These are phyloP conservation scores for Noturus placidus DNA, from an alignment of 2,113 vertebrate species.

Conservation along the genomic window DNA sequence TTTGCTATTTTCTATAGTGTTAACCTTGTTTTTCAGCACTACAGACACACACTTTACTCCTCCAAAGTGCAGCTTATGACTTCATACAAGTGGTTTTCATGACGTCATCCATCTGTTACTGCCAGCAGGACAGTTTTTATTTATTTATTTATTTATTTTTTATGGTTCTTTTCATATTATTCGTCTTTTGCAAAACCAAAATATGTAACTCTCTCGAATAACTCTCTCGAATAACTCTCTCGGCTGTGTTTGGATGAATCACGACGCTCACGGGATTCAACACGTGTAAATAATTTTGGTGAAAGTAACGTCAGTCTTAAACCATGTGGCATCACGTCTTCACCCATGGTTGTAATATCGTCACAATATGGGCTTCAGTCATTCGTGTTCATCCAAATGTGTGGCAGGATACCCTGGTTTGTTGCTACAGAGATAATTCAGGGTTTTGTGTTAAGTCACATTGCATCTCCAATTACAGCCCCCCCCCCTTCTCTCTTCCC, in stretches of 20 bases:
- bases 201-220: neutral
- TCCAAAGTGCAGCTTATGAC: neutral
- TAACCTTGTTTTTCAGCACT: neutral
- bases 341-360: neutral
- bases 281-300: neutral
- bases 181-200: neutral
- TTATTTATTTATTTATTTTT: neutral
- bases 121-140: neutral
- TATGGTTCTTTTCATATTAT: neutral
- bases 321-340: neutral
- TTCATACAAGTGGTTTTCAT: neutral
- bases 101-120: no score
- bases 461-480: slow-evolving; percentile 63
- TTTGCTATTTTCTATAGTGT: neutral
- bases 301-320: neutral
- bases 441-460: slow-evolving; percentile 55
- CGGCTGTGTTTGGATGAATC: neutral
- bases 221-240: neutral
- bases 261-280: neutral
- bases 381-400: neutral
- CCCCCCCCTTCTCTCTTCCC: neutral
- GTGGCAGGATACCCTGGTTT: slow-evolving; percentile 54
- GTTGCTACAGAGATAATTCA: slow-evolving; percentile 64
- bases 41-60: neutral
- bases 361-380: neutral